A percentile compares a stretch with the other conserved stretches of the same genome.
Conservation (phyloP, 2,797 vertebrate species). For the Falco biarmicus region DNA sequence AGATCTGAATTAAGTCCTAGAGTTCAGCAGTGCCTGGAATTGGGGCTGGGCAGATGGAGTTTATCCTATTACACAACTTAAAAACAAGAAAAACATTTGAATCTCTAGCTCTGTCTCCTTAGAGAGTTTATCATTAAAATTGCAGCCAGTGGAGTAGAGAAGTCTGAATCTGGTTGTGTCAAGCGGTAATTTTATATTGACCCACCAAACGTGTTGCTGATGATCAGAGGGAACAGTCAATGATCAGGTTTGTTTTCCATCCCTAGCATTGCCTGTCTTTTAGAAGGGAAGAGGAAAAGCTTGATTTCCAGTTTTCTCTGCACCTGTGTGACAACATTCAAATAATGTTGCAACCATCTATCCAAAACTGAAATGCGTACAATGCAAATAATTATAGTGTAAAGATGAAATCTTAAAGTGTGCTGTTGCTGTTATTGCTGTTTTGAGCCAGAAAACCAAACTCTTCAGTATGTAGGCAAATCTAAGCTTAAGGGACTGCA, state of each 20-base stretch:
- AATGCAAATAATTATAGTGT: not conserved
- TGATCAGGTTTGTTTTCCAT: not conserved
- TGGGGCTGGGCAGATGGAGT: slow-evolving; percentile 31
- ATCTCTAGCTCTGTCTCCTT: not conserved
- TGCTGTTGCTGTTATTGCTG: not conserved
- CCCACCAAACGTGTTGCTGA: not conserved
- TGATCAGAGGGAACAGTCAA: not conserved
- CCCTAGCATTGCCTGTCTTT: not conserved
- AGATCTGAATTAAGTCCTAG: slow-evolving; percentile 21
- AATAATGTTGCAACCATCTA: not conserved
- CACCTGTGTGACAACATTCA: not conserved
- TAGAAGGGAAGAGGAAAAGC: not conserved
- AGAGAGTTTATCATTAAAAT: not conserved
- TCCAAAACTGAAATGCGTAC: not conserved
- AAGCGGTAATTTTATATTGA: not conserved
- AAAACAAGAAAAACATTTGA: not conserved
- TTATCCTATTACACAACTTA: slow-evolving; percentile 29
- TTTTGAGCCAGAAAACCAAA: not conserved
- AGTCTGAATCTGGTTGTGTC: not conserved
- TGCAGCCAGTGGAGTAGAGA: not conserved
- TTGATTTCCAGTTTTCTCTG: not conserved
- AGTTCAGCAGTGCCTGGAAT: slow-evolving; percentile 27
- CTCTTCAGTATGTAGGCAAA: not conserved
- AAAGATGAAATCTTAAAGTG: not conserved
- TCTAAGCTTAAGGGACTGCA: not conserved